Base-by-base conservation (phyloP, 2,797 vertebrate genomes). In the Malurus splendens region DNA sequence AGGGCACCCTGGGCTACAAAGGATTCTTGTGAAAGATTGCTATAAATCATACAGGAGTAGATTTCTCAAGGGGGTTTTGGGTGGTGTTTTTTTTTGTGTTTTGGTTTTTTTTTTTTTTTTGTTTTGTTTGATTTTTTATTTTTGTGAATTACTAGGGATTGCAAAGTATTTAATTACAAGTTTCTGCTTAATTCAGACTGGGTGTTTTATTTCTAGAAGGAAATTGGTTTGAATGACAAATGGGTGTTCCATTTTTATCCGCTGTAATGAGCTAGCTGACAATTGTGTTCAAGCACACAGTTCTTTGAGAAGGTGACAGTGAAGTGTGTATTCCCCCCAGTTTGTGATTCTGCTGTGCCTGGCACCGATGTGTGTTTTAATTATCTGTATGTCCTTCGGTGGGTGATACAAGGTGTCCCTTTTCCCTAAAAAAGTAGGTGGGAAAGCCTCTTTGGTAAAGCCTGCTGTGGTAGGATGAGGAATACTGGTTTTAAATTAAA, bases 341-440 rank as follows among this genome's bases (percentile, higher is more conserved):
- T 32, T 82, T 51, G 36, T n/a, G 60, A 51, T 88, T 44, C 5
- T 42, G 14, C 25, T 65, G 51, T 48, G 39, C 45, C 61, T 86
- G 86, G 36, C 73, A 7, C 25, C 51, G 70, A 50, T 2, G 4
- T 7, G 39, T 41, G 9, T 3, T 56, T 56, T 82, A 48, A 82
- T 89, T 72, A 66, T 30, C 32, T 71, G 25, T 41, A 18, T 54
- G 52, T 90, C 61, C 47, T 66, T 82, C 85, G 91, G 74, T 65
- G 64, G 87, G 27, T 39, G 44, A 74, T 24, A 32, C 32, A 36
- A 30, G 45, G 86, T 82, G 75, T 94, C 70, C 23, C 59, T 75
- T 93, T 87, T 57, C 61, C 61, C 65, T 32, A 19, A 44, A 44
- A 62, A 2, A 6, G 8, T 16, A 42, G 90, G 66, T 94, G 87